Conservation (phyloP, 2,797 vertebrate genomes). For the Takifugu ocellatus region DNA sequence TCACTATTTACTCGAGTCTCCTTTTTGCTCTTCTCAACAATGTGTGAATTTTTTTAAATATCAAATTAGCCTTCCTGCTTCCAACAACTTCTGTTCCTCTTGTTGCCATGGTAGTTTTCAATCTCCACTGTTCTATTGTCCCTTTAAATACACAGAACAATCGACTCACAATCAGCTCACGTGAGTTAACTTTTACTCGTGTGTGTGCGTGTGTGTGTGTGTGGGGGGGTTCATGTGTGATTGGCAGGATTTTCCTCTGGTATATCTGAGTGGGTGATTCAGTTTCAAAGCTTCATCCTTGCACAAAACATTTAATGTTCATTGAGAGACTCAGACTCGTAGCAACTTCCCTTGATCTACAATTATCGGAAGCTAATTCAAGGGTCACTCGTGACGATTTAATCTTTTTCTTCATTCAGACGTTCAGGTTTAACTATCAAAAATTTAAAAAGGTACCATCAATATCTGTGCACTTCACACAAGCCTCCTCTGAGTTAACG, state of each 20-base stretch:
- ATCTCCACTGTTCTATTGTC: constrained; percentile 11
- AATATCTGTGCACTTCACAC: background rate
- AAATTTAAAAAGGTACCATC: no score
- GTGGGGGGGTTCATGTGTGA: constrained; percentile 19
- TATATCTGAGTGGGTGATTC: constrained; percentile 37
- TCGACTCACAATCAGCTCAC: constrained; percentile 2
- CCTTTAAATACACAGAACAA: constrained; percentile 21
- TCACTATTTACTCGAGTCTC: no score
- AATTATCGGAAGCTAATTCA: constrained; percentile 18
- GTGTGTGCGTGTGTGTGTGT: background rate
- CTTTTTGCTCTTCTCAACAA: no score
- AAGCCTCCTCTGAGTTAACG: background rate
- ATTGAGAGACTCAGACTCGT: constrained; percentile 22
- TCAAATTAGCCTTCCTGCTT: background rate
- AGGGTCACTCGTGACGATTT: constrained; percentile 1
- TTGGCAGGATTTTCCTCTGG: constrained; percentile 30
- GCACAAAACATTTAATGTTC: constrained; percentile 23
- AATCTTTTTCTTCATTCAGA: background rate
- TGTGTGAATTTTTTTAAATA: no score
- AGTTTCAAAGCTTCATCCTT: constrained; percentile 33
- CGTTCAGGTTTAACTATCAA: background rate
- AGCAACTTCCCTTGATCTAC: constrained; percentile 9
- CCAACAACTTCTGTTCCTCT: constrained; percentile 6
- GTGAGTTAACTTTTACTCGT: background rate
- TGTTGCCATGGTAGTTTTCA: constrained; percentile 47